Evolutionary conservation across 23 tunicate species (phyloP).

Genomic region (Corella eumyota): DNA sequence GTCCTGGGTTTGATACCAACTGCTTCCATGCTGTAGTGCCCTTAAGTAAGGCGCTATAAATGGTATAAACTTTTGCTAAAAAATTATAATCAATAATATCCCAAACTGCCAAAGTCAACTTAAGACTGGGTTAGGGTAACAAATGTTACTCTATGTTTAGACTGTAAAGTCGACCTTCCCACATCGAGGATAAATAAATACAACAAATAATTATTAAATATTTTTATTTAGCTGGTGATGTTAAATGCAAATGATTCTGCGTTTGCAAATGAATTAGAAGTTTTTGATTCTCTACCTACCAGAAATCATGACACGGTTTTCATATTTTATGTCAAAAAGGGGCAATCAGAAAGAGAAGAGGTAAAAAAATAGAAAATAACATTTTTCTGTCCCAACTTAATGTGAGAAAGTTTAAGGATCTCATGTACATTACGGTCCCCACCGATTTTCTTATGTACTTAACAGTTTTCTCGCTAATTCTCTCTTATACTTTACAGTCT

Average conservation of each 20-base stretch:
- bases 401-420: no score
- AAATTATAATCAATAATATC: not conserved
- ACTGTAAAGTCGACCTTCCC: not conserved
- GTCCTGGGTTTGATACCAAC: no score
- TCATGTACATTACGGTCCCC: no score
- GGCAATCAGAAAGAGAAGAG: constrained; percentile 52
- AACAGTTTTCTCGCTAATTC: no score
- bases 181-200: not conserved
- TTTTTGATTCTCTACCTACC: constrained; percentile 60
- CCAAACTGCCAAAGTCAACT: not conserved
- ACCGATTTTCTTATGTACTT: no score
- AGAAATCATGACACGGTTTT: constrained; percentile 82
- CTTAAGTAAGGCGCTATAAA: not conserved
- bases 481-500: no score
- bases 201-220: not conserved
- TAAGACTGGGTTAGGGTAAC: not conserved
- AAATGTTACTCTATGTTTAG: not conserved
- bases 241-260: constrained; percentile 35
- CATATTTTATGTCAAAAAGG: constrained; percentile 68
- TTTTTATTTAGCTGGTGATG: constrained; percentile 56
- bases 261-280: constrained; percentile 54
- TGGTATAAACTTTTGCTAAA: not conserved
- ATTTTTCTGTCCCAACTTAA: no score
- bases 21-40: not conserved
- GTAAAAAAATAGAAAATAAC: no score